These are phyloP conservation scores for Darevskia mixta DNA, from an alignment of 2,797 vertebrate species.

Conservation along the genomic window DNA sequence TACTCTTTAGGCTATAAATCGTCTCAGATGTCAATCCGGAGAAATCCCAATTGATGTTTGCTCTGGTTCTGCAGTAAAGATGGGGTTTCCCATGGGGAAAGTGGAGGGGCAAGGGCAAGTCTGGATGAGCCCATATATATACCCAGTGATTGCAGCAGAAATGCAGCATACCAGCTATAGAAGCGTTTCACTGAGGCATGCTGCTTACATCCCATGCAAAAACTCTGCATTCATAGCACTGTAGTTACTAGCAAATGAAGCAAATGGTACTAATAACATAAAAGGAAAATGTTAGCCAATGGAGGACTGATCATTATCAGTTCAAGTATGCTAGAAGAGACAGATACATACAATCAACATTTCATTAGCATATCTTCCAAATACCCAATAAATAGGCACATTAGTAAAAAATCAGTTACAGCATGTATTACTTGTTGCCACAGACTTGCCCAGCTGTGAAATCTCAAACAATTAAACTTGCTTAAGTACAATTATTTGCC, in stretches of 20 bases:
- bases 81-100: too few relatives aligned
- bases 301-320: background rate
- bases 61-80: too few relatives aligned
- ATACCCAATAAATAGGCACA: background rate
- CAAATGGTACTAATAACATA: constrained; percentile 3
- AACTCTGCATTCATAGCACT: too few relatives aligned
- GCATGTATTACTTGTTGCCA: background rate
- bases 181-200: background rate
- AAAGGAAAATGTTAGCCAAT: constrained; percentile 44
- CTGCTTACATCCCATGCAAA: too few relatives aligned
- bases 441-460: background rate
- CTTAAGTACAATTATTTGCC: background rate
- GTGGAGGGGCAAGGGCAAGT: too few relatives aligned
- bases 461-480: background rate
- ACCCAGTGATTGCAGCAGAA: background rate
- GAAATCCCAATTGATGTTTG: too few relatives aligned
- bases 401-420: background rate
- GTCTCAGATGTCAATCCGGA: too few relatives aligned
- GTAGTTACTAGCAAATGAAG: constrained; percentile 10
- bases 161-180: background rate
- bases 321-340: background rate
- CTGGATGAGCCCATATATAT: background rate
- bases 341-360: background rate
- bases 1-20: too few relatives aligned
- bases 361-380: background rate